These are phyloP conservation scores for Atta cephalotes DNA, from an alignment of 1,140 invertebrate species.

Conservation along the genomic window DNA sequence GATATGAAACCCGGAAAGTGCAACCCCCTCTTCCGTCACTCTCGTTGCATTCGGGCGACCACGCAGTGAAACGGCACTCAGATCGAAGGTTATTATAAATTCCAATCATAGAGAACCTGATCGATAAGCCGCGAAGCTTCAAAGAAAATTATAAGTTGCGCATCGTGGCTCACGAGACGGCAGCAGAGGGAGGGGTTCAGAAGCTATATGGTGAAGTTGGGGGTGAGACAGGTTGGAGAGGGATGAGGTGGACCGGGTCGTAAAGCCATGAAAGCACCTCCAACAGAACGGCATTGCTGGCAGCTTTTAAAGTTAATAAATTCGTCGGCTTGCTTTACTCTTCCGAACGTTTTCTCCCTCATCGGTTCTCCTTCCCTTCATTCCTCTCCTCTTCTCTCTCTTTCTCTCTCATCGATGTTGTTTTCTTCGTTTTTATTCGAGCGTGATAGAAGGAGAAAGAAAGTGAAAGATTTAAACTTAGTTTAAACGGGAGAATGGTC, in stretches of 20 bases:
- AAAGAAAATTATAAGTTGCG: conserved; percentile 82
- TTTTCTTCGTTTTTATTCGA: conserved; percentile 68
- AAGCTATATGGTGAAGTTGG: neutral
- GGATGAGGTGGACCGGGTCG: conserved; percentile 58
- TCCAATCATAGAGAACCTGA: conserved; percentile 80
- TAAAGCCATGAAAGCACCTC: conserved; percentile 78
- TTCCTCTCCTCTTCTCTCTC: neutral
- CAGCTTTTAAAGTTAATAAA: conserved; percentile 85
- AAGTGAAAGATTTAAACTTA: conserved; percentile 79
- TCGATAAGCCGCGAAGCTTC: conserved; percentile 81
- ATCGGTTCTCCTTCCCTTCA: conserved; percentile 4
- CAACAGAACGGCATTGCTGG: conserved; percentile 76
- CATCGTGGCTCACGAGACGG: conserved; percentile 67
- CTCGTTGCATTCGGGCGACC: conserved; percentile 44
- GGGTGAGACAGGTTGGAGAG: neutral
- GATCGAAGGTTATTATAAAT: conserved; percentile 80
- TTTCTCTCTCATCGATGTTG: conserved; percentile 21
- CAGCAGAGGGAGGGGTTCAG: conserved; percentile 21
- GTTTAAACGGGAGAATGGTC: conserved; percentile 79
- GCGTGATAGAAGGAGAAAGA: neutral
- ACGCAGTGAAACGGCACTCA: conserved; percentile 71
- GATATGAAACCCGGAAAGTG: conserved; percentile 73
- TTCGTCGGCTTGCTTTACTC: conserved; percentile 80
- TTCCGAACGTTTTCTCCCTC: conserved; percentile 65
- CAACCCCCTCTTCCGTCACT: conserved; percentile 18